These are phyloP conservation scores for Forbesichthys agassizii DNA, from an alignment of 2,113 vertebrate species.

Conservation along the genomic window DNA sequence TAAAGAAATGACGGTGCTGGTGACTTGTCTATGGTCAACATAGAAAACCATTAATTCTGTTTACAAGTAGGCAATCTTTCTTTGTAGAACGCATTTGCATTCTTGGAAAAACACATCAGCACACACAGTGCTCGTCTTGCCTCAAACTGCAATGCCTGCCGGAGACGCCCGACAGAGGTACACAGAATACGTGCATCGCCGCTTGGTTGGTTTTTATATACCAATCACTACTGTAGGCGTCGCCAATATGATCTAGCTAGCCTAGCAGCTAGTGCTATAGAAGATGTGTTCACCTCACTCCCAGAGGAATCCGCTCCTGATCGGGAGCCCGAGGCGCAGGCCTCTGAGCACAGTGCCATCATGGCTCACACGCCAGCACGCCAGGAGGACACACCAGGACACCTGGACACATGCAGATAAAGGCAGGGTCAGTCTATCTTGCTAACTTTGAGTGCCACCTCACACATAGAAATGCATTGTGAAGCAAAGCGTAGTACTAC, in stretches of 20 bases:
- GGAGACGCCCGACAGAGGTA: too few species aligned
- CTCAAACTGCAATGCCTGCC: too few species aligned
- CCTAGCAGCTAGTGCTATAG: conserved; percentile 31
- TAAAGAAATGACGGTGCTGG: not conserved
- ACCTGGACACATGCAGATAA: conserved; percentile 10
- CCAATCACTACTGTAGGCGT: not conserved
- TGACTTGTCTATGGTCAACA: not conserved
- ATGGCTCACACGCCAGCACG: conserved; percentile 67
- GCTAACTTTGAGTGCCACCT: too few species aligned
- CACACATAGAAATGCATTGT: too few species aligned
- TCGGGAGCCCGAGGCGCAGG: conserved; percentile 71
- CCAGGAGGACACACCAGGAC: conserved; percentile 37
- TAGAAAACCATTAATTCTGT: not conserved
- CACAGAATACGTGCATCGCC: too few species aligned
- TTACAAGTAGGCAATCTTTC: not conserved
- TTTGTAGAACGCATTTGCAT: not conserved
- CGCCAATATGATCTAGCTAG: not conserved
- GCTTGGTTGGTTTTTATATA: not conserved
- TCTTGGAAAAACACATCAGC: too few species aligned
- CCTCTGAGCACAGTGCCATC: conserved; percentile 87
- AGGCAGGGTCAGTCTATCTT: too few species aligned
- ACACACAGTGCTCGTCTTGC: too few species aligned
- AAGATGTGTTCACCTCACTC: conserved; percentile 68
- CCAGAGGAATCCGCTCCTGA: conserved; percentile 64
- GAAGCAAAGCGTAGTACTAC: too few species aligned